Evolutionary conservation across 2,797 vertebrate genomes (phyloP).

Genomic region (Erithacus rubecula): DNA sequence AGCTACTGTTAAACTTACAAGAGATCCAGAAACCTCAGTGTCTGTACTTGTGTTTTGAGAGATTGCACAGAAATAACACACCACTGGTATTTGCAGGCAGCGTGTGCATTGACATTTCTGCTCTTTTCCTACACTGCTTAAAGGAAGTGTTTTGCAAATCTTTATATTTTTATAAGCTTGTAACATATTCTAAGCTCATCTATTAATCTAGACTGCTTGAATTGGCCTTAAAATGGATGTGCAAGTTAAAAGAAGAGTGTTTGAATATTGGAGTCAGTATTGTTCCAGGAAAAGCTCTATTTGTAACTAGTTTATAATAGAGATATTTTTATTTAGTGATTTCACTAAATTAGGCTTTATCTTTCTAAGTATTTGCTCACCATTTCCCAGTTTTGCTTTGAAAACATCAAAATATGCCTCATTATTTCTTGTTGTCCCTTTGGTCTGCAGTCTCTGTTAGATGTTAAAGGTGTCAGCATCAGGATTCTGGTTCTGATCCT

Average conservation of each 20-base stretch:
- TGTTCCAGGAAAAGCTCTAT: not conserved
- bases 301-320: not conserved
- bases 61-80: conserved; percentile 50
- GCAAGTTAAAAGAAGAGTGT: not conserved
- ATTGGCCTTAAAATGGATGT: not conserved
- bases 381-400: not conserved
- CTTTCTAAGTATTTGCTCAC: not conserved
- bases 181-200: not conserved
- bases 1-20: conserved; percentile 66
- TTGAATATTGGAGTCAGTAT: not conserved
- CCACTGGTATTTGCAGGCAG: not conserved
- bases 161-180: not conserved
- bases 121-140: not conserved
- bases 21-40: conserved; percentile 56
- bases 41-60: conserved; percentile 51
- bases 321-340: not conserved
- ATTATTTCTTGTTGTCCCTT: not conserved
- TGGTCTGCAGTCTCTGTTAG: not conserved
- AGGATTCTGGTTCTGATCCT: not conserved
- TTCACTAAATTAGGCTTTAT: not conserved
- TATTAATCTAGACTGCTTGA: not conserved
- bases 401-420: not conserved
- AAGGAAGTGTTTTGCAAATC: not conserved
- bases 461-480: not conserved
- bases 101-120: conserved; percentile 19